Evolutionary conservation across 2,113 vertebrate species (phyloP).

Genomic region (Oxyura jamaicensis): DNA sequence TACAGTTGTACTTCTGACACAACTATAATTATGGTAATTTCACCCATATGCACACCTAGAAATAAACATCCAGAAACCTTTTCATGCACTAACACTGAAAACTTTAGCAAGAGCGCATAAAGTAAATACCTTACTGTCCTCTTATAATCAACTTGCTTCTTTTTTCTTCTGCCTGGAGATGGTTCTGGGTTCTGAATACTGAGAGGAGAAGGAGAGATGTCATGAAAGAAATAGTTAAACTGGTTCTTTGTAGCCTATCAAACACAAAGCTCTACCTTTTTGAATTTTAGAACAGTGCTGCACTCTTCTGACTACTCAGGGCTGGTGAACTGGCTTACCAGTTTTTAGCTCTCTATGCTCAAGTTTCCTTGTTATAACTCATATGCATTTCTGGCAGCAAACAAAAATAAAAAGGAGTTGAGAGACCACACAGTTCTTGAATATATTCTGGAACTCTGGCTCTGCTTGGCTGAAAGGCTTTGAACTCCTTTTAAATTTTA

Average conservation of each 20-base stretch:
- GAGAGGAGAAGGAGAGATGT: not conserved
- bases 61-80: not conserved
- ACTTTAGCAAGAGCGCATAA: not conserved
- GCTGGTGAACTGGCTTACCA: not conserved
- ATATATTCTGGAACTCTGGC: not conserved
- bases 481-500: not conserved
- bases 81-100: slow-evolving; percentile 1
- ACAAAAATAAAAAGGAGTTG: not conserved
- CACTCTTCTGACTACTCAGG: not conserved
- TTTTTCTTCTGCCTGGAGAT: not conserved
- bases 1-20: not conserved
- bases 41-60: not conserved
- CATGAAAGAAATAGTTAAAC: not conserved
- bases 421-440: not conserved
- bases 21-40: not conserved
- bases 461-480: slow-evolving; percentile 12
- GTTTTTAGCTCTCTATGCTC: not conserved
- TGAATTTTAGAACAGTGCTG: slow-evolving; percentile 19
- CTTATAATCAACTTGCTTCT: not conserved
- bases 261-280: not conserved
- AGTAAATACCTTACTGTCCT: not conserved
- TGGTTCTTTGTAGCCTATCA: not conserved
- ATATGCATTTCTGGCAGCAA: not conserved
- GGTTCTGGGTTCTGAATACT: not conserved
- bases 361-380: not conserved